Base-by-base conservation (phyloP, 2,888 invertebrate genomes). In the Ametastegia equiseti region DNA sequence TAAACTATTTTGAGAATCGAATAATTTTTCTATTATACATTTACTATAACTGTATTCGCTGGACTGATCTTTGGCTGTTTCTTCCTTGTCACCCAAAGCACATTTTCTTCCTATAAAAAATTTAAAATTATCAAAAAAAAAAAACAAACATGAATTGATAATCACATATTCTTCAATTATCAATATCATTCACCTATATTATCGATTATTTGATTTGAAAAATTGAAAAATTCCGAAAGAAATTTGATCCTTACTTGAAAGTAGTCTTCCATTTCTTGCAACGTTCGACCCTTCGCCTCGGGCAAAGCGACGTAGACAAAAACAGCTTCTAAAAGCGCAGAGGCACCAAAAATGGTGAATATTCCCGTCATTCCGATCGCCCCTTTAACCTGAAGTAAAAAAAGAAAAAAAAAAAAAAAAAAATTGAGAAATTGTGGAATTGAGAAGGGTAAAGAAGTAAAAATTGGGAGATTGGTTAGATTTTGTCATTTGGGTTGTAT, bases 211-310 rank as follows among this genome's bases (percentile, higher is more conserved):
- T 33, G 13, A 63, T n/a, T n/a, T n/a, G n/a, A 65, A 69, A 57
- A 42, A 47, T 9, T 23, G 1, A 73, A 75, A 45, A 80, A 79
- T 33, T 15, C 19, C 15, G 4, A 23, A 23, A 11, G 27, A 60
- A 75, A 36, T 19, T 19, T 15, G 6, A 30, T 15, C 42, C 60
- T 91, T 85, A 94, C 94, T 86, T 94, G 93, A 88, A 96, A 96
- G 90, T 96, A 96, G 92, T 96, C 95, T 91, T 96, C 96, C 84
- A 96, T 96, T 91, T 96, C 95, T 80, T 94, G 93, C 60, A 96
- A 91, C 6, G 94, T 95, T 82, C 94, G 94, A 50, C 95, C 95
- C 89, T 95, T 96, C 0, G 96, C 96, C 92, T 96, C 96, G 11
- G 96, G 96, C 54, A 96, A 91, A 81, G 95, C 92, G 0, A 96